A percentile compares a stretch with the other conserved stretches of the same genome.
Evolutionary conservation across 2,888 invertebrate genomes (phyloP).

Genomic region (Nasonia oneida): DNA sequence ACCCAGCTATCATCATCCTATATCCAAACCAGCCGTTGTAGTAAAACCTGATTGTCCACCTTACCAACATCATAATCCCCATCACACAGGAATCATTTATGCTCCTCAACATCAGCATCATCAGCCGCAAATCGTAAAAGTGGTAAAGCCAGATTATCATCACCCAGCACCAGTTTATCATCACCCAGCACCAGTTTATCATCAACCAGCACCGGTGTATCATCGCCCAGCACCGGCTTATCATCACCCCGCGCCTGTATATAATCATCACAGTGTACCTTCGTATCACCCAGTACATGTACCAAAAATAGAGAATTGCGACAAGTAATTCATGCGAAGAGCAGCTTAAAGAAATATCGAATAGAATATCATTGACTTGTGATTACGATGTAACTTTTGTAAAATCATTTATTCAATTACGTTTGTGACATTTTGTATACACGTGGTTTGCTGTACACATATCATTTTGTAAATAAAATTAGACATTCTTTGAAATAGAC

Average conservation of each 20-base stretch:
- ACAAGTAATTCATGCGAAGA: slow-evolving; percentile 18
- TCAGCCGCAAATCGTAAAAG: slow-evolving; percentile 64
- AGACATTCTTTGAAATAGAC: neutral
- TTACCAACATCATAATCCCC: slow-evolving; percentile 24
- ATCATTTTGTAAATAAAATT: slow-evolving; percentile 15
- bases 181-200: slow-evolving; percentile 54
- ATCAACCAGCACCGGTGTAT: slow-evolving; percentile 56
- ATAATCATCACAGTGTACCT: slow-evolving; percentile 59
- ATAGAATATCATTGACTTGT: neutral
- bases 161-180: slow-evolving; percentile 45
- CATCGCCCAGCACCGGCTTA: slow-evolving; percentile 38
- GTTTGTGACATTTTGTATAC: neutral
- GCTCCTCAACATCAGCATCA: slow-evolving; percentile 63
- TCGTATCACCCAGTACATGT: slow-evolving; percentile 40
- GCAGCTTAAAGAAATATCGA: neutral
- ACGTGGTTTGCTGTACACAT: neutral
- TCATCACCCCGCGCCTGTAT: slow-evolving; percentile 43
- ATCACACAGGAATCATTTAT: slow-evolving; percentile 53
- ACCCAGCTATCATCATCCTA: slow-evolving; percentile 64
- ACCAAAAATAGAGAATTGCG: slow-evolving; percentile 47
- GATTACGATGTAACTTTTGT: neutral
- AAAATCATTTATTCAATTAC: neutral
- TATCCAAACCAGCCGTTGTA: slow-evolving; percentile 65
- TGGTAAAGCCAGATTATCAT: slow-evolving; percentile 54
- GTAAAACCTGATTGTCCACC: slow-evolving; percentile 63